A percentile compares a stretch with the other conserved stretches of the same genome.
Conservation (phyloP, 2,888 invertebrate genomes). For the Elmis aenea region DNA sequence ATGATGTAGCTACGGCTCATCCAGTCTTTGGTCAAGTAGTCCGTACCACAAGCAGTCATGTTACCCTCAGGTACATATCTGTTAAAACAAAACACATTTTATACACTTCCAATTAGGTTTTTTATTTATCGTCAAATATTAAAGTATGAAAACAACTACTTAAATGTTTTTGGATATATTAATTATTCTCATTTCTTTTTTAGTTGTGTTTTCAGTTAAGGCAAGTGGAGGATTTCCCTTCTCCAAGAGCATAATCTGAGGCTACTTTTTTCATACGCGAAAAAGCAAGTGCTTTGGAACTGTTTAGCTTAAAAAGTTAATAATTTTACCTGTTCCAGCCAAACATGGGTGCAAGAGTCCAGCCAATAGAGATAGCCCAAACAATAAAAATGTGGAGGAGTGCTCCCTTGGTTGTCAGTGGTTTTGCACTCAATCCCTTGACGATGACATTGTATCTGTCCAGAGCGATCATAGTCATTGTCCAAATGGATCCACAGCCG, state of each 20-base stretch:
- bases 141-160: too few relatives aligned
- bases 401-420: slow-evolving; percentile 76
- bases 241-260: too few relatives aligned
- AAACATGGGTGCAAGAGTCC: slow-evolving; percentile 80
- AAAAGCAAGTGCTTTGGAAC: too few relatives aligned
- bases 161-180: too few relatives aligned
- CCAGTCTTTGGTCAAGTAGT: slow-evolving; percentile 74
- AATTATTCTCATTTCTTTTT: too few relatives aligned
- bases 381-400: slow-evolving; percentile 71
- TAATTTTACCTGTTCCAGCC: slow-evolving; percentile 81
- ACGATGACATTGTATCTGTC: slow-evolving; percentile 94
- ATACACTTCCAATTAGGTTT: neutral
- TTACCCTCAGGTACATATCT: slow-evolving; percentile 92
- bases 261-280: too few relatives aligned
- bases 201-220: too few relatives aligned
- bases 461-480: slow-evolving; percentile 87
- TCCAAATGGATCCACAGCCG: slow-evolving; percentile 89
- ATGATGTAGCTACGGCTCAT: slow-evolving; percentile 74
- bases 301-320: too few relatives aligned
- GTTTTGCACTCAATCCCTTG: slow-evolving; percentile 80
- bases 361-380: slow-evolving; percentile 71
- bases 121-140: neutral
- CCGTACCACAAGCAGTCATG: slow-evolving; percentile 89
- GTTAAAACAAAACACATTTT: neutral
- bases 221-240: too few relatives aligned